Percentiles rank a stretch among this genome's conserved stretches.
Evolutionary conservation across 2,113 vertebrate genomes (phyloP).

Genomic region (Hemichromis elongatus): DNA sequence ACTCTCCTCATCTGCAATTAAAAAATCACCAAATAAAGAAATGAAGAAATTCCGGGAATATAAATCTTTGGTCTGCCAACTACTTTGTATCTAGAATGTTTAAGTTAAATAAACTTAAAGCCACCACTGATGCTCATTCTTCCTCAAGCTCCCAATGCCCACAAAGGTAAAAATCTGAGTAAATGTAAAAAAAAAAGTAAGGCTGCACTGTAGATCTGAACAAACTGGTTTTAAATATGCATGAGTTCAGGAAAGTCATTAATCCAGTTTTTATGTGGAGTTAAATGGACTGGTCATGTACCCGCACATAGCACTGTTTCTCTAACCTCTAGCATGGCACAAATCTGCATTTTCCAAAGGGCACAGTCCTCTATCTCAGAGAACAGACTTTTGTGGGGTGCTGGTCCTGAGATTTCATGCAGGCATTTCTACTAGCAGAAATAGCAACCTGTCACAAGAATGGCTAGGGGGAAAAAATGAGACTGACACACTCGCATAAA

Average conservation of each 20-base stretch:
- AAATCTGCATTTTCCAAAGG: not conserved
- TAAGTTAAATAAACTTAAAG: not conserved
- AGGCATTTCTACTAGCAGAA: not conserved
- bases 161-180: not conserved
- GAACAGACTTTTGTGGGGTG: not conserved
- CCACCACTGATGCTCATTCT: rapidly evolving
- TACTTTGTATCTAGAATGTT: not conserved
- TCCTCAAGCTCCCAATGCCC: not conserved
- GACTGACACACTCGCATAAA: not conserved
- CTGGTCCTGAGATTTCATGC: not conserved
- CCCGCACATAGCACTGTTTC: not conserved
- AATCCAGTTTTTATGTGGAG: not conserved
- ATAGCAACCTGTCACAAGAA: not conserved
- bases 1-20: not conserved
- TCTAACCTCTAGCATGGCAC: not conserved
- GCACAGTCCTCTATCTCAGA: not conserved
- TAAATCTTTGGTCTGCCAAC: not conserved
- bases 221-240: not conserved
- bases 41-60: not conserved
- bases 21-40: not conserved
- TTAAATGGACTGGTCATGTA: not conserved
- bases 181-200: not conserved
- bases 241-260: not conserved
- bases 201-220: not conserved
- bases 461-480: not conserved